Evolutionary conservation across 2,888 invertebrate species (phyloP), one percentile per base, ranked within the genome.

Genomic region (Phragmatobia fuliginosa): DNA sequence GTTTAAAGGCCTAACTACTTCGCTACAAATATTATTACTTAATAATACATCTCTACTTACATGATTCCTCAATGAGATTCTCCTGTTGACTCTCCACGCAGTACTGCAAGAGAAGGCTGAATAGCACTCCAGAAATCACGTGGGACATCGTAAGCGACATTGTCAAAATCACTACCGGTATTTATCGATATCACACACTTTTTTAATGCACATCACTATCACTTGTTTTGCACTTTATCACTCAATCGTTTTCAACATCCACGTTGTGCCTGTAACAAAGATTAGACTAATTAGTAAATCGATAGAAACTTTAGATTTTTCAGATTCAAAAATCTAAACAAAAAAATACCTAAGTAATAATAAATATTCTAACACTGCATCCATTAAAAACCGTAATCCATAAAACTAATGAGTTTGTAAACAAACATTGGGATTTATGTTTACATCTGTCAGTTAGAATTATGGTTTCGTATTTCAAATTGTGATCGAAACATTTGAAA

Each of bases 11-110:
- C 11, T 56, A 28, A 25, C 1, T n/a, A 25, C 11, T n/a, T n/a
- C 52, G 14, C 52, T 16, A 11, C 1, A 5, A 49, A 28, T 0
- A 14, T 2, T 16, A 56, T 16, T 56, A 56, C 4, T 28, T 16
- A 56, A 41, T 49, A 49, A 45, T 14, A 56, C 11, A 25, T 33
- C 33, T 56, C 2, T 69, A 88, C 93, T 90, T 66, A 94, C 94
- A 88, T 89, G 94, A 92, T 81, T 94, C 94, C 76, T 94, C 94
- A 62, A 94, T 90, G 10, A 94, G 87, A 38, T 92, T 91, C 79
- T 94, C 94, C 78, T 93, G 93, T 68, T 90, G 90, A 66, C 90
- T 91, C 75, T 89, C 88, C 33, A 90, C 92, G 75, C 88, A 90
- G 78, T 90, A 90, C 75, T 89, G 89, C 71, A 93, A 85, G 25